Percentiles rank a stretch among this genome's conserved stretches.
phyloP scores from a whole-genome alignment of 2,113 vertebrate species.

The Eonycteris spelaea region DNA sequence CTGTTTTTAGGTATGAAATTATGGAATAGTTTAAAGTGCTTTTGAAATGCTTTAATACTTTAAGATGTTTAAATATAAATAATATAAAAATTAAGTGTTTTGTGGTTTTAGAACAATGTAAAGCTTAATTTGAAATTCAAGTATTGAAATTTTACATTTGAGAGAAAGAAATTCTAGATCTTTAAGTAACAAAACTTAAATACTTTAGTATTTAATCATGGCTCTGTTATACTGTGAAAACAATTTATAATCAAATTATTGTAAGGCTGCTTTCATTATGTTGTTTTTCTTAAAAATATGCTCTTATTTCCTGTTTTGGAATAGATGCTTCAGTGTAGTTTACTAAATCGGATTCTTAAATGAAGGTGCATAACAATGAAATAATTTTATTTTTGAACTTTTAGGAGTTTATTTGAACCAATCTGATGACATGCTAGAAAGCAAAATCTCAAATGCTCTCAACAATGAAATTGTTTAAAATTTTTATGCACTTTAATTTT shows the following conservation, averaged over 20 bases:
- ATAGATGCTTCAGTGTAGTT: not conserved
- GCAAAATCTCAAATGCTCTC: no score
- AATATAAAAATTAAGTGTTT: constrained; percentile 19
- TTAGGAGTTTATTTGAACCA: no score
- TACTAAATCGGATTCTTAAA: constrained; percentile 1
- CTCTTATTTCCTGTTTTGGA: constrained; percentile 19
- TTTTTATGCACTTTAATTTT: not conserved
- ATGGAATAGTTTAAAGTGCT: constrained; percentile 11
- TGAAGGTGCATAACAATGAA: not conserved
- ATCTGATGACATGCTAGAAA: no score
- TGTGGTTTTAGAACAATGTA: not conserved
- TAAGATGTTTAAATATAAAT: not conserved
- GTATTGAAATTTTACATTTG: constrained; percentile 36
- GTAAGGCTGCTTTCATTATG: constrained; percentile 5
- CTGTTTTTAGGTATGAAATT: constrained; percentile 29
- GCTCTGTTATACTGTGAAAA: not conserved
- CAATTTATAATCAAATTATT: constrained; percentile 19
- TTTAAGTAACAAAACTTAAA: constrained; percentile 16
- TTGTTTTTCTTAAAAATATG: constrained; percentile 6
- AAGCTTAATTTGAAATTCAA: constrained; percentile 41
- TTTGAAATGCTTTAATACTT: constrained; percentile 31
- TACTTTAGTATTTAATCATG: constrained; percentile 32
- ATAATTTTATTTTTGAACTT: not conserved
- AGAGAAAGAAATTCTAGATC: not conserved
- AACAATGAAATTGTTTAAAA: not conserved